Percentiles rank a stretch among this genome's conserved stretches.
phyloP scores from a whole-genome alignment of 2,113 vertebrate genomes.

The Podiceps cristatus region DNA sequence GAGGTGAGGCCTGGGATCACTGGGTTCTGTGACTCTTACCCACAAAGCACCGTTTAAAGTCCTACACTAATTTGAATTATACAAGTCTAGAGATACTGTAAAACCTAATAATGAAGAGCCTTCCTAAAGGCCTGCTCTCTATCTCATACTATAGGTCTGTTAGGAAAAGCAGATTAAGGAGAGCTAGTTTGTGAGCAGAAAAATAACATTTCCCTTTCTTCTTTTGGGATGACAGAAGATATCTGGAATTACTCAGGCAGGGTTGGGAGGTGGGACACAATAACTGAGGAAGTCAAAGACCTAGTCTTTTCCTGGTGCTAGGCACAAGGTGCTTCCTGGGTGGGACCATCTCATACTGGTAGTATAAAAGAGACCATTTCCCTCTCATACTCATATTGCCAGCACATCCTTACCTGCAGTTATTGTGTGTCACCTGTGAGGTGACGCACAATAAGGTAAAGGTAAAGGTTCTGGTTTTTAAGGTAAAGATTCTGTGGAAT shows the following conservation, averaged over 20 bases:
- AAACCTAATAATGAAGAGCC: background rate
- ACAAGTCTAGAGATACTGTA: background rate
- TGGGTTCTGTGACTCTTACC: background rate
- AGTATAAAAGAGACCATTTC: background rate
- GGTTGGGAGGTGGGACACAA: background rate
- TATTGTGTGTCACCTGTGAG: fast-evolving
- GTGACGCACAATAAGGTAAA: too few relatives aligned
- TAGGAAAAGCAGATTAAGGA: background rate
- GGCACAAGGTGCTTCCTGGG: background rate
- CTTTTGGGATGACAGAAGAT: background rate
- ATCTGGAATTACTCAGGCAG: background rate
- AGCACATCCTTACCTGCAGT: background rate
- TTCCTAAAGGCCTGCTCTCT: background rate
- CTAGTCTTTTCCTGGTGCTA: background rate
- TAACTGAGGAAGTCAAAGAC: background rate
- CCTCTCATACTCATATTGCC: background rate
- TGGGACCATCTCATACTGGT: background rate
- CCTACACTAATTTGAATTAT: background rate
- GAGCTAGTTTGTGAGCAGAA: background rate
- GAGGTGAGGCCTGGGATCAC: background rate
- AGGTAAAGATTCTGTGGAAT: too few relatives aligned
- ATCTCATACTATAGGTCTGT: background rate
- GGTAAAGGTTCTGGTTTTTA: too few relatives aligned
- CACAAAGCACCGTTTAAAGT: background rate
- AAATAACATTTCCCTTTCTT: background rate